These are phyloP conservation scores for Exocentrus adspersus DNA, from an alignment of 2,888 invertebrate species.

Conservation along the genomic window DNA sequence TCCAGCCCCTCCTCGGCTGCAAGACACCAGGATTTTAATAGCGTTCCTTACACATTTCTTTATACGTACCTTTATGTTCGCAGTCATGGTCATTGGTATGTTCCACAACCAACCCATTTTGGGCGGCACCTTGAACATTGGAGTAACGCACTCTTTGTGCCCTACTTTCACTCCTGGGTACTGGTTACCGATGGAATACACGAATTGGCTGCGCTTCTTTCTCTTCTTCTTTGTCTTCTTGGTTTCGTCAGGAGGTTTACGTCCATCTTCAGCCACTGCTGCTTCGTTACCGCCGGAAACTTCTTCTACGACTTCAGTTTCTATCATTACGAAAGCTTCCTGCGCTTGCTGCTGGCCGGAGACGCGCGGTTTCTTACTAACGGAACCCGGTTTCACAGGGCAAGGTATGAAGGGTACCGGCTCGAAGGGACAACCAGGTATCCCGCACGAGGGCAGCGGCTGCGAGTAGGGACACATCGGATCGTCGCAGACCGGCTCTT, in stretches of 20 bases:
- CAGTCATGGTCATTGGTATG: conserved; percentile 49
- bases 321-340: not conserved
- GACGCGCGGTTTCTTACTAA: too few relatives aligned
- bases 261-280: too few relatives aligned
- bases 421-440: conserved; percentile 48
- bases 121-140: conserved; percentile 68
- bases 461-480: conserved; percentile 47
- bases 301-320: not conserved
- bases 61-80: conserved; percentile 53
- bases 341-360: too few relatives aligned
- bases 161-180: conserved; percentile 69
- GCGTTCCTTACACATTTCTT: too few relatives aligned
- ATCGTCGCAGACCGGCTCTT: conserved; percentile 42
- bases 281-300: not conserved
- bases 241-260: not conserved
- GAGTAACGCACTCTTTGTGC: conserved; percentile 67
- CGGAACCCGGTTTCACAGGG: too few relatives aligned
- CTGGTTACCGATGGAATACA: conserved; percentile 49
- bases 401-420: conserved; percentile 33
- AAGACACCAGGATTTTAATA: conserved; percentile 10
- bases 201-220: conserved; percentile 45
- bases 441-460: conserved; percentile 46
- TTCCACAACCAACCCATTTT: conserved; percentile 79
- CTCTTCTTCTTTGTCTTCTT: conserved; percentile 15
- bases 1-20: conserved; percentile 67